Percentiles rank a stretch among this genome's conserved stretches.
Evolutionary conservation across 2,888 invertebrate species (phyloP).

Genomic region (Kryphioiulus occultus): DNA sequence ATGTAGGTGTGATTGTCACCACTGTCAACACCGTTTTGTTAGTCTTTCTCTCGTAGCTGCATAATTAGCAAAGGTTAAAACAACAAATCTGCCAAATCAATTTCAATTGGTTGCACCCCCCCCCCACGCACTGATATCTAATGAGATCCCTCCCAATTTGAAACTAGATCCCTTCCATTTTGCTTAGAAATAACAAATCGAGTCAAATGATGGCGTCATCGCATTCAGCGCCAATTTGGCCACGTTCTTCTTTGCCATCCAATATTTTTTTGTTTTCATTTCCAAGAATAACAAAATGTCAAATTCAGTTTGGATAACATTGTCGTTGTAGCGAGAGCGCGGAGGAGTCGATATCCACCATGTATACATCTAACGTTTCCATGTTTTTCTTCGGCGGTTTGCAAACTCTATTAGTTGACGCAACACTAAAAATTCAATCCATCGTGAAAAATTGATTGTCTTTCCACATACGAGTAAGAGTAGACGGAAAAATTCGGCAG

Average conservation of each 20-base stretch:
- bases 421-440: background rate
- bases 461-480: background rate
- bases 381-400: background rate
- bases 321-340: background rate
- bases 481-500: background rate
- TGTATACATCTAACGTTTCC: background rate
- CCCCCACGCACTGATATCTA: too few species aligned
- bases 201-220: background rate
- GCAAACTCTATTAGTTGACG: background rate
- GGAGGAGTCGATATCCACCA: background rate
- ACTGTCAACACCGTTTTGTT: too few species aligned
- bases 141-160: background rate
- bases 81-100: background rate
- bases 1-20: too few species aligned
- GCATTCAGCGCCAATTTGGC: background rate
- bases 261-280: background rate
- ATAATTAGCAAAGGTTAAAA: background rate
- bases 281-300: background rate
- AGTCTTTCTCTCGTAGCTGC: too few species aligned
- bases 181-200: background rate
- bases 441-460: background rate
- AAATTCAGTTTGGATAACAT: background rate
- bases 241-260: background rate
- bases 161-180: background rate
- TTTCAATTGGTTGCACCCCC: too few species aligned